Conservation (phyloP, 1,140 invertebrate genomes). For the Heliconius himera region DNA sequence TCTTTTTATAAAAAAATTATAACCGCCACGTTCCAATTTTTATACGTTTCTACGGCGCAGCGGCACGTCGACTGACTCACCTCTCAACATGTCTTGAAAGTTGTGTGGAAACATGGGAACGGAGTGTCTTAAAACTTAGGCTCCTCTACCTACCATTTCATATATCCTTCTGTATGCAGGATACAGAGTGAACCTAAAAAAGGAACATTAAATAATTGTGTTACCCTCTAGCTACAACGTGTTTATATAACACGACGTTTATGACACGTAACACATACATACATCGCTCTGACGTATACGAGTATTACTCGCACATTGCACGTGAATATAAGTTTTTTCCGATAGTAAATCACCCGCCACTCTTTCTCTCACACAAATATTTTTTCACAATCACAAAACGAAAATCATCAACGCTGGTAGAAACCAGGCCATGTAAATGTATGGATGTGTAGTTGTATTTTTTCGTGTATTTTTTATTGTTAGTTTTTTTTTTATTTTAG, state of each 20-base stretch:
- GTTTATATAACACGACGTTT: background rate
- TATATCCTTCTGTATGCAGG: too few species aligned
- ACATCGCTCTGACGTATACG: background rate
- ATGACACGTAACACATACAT: background rate
- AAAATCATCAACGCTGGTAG: slow-evolving; percentile 7
- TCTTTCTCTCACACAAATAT: slow-evolving; percentile 26
- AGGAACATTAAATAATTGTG: background rate
- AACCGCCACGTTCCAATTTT: background rate
- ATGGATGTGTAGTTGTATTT: background rate
- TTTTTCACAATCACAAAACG: slow-evolving; percentile 27
- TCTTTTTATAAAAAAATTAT: too few species aligned
- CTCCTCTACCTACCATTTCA: too few species aligned
- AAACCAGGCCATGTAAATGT: background rate
- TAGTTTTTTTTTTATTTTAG: too few species aligned
- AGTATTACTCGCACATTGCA: slow-evolving; percentile 8
- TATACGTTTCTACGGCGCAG: too few species aligned
- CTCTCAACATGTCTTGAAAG: too few species aligned
- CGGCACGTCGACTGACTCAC: too few species aligned
- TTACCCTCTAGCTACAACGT: background rate
- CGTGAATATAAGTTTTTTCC: slow-evolving; percentile 6
- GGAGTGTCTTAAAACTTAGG: too few species aligned
- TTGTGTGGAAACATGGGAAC: too few species aligned
- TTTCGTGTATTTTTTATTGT: too few species aligned
- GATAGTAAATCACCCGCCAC: slow-evolving; percentile 23
- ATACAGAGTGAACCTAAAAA: too few species aligned